Evolutionary conservation across 2,888 invertebrate species (phyloP).

Genomic region (Ectropis crepuscularia): DNA sequence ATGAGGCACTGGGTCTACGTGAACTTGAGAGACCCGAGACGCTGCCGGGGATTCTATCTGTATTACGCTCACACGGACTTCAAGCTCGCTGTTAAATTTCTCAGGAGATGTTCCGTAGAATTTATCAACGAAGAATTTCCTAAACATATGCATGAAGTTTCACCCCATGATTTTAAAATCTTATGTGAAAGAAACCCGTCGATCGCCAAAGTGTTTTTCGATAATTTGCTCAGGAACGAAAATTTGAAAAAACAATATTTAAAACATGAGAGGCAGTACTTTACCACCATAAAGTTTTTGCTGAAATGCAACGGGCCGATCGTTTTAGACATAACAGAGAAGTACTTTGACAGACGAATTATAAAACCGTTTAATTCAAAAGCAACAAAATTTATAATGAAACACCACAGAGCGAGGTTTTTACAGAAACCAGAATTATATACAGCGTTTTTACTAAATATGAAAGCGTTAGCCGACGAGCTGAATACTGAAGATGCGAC

Average conservation of each 20-base stretch:
- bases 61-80: constrained; percentile 36
- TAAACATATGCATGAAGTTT: neutral
- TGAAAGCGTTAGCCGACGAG: constrained; percentile 16
- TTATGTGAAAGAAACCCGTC: neutral
- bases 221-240: constrained; percentile 13
- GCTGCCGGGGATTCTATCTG: neutral
- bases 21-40: neutral
- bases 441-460: constrained; percentile 6
- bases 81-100: constrained; percentile 38
- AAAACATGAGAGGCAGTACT: constrained; percentile 21
- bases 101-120: constrained; percentile 28
- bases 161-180: neutral
- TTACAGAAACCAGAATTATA: constrained; percentile 20
- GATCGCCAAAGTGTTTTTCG: constrained; percentile 2
- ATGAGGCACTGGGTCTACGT: constrained; percentile 9
- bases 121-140: constrained; percentile 13
- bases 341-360: constrained; percentile 32
- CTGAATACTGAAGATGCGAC: constrained; percentile 39
- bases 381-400: constrained; percentile 42
- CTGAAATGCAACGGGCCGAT: constrained; percentile 27
- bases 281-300: constrained; percentile 28
- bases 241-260: constrained; percentile 24
- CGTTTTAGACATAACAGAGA: constrained; percentile 44
- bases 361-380: constrained; percentile 32
- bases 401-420: constrained; percentile 14